Evolutionary conservation across 2,113 vertebrate species (phyloP).

Genomic region (Apaloderma vittatum): DNA sequence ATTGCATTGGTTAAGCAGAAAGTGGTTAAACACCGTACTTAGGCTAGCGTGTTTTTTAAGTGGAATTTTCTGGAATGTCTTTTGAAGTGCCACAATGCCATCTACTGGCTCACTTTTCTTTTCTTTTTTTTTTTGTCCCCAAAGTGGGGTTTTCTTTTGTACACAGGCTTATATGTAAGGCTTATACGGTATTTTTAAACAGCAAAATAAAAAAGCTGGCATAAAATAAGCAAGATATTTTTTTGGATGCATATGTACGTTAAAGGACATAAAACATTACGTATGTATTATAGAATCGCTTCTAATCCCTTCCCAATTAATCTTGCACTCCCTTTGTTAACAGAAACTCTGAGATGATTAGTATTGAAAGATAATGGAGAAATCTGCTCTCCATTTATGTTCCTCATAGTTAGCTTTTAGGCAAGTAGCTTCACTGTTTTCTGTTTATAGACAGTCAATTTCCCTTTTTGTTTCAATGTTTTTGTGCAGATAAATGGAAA

Average conservation of each 20-base stretch:
- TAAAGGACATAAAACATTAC: background rate
- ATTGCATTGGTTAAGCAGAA: slow-evolving; percentile 70
- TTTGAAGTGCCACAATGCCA: slow-evolving; percentile 77
- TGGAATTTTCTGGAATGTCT: slow-evolving; percentile 37
- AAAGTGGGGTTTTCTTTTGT: background rate
- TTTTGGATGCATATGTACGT: background rate
- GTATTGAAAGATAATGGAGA: background rate
- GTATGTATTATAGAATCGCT: background rate
- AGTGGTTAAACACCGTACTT: slow-evolving; percentile 64
- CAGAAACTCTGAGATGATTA: background rate
- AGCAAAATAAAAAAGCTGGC: background rate
- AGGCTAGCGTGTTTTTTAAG: slow-evolving; percentile 34
- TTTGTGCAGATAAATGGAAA: background rate
- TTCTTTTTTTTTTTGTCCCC: background rate
- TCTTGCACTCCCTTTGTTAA: background rate
- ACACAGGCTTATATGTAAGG: background rate
- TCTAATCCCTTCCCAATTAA: background rate
- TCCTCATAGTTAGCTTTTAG: background rate
- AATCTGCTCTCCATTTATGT: background rate
- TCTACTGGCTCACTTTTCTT: slow-evolving; percentile 67
- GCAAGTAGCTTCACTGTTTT: background rate
- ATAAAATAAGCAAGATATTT: background rate
- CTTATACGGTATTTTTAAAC: background rate
- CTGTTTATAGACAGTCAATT: background rate
- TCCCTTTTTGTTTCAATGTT: background rate